Conservation (phyloP, 1,140 invertebrate species). For the Bombus haemorrhoidalis region DNA sequence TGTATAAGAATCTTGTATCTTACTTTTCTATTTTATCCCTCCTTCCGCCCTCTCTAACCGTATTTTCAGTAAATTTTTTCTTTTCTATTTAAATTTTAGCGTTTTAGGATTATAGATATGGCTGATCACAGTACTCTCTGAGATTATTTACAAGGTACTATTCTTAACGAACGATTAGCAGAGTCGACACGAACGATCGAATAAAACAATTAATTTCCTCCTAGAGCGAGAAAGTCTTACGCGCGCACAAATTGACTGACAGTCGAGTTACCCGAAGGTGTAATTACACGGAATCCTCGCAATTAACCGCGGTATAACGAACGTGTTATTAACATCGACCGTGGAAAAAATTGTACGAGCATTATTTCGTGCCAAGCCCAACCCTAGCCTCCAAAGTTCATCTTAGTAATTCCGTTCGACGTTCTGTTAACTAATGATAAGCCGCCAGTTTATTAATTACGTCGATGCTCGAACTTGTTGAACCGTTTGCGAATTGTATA, state of each 20-base stretch:
- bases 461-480: background rate
- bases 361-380: background rate
- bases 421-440: background rate
- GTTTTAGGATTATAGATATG: background rate
- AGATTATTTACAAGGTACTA: background rate
- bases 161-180: constrained; percentile 18
- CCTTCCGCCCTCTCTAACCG: no score
- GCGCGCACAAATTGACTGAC: constrained; percentile 32
- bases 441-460: constrained; percentile 16
- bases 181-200: background rate
- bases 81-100: rapidly evolving
- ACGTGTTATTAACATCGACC: constrained; percentile 36
- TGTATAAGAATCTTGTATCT: no score
- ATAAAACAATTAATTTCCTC: constrained; percentile 43
- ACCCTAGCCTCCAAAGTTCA: background rate
- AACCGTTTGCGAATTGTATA: background rate
- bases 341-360: background rate
- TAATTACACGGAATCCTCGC: constrained; percentile 41
- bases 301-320: constrained; percentile 40
- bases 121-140: background rate
- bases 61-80: no score
- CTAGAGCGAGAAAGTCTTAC: background rate
- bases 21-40: no score
- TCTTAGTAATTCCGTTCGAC: constrained; percentile 3
- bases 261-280: constrained; percentile 31